Evolutionary conservation across 2,113 vertebrate genomes (phyloP).

Genomic region (Halcyon senegalensis): DNA sequence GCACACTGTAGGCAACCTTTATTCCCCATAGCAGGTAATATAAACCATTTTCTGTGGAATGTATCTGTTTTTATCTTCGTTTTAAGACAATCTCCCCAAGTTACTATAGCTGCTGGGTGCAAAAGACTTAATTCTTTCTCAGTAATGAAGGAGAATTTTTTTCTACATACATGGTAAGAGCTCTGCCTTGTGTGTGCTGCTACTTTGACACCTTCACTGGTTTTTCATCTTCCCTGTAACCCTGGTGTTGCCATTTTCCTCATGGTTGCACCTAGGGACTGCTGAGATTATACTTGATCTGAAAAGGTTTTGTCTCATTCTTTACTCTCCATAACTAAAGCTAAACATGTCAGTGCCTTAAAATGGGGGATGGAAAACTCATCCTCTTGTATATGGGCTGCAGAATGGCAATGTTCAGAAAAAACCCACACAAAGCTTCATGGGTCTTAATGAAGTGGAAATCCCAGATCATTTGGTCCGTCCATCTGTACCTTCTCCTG

Average conservation of each 20-base stretch:
- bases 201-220: background rate
- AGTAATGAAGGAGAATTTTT: background rate
- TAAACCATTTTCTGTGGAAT: background rate
- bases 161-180: background rate
- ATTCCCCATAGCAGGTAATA: background rate
- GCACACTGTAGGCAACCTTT: background rate
- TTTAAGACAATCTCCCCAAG: background rate
- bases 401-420: background rate
- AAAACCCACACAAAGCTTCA: background rate
- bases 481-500: background rate
- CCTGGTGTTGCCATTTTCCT: background rate
- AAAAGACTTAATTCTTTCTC: background rate
- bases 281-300: background rate
- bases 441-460: background rate
- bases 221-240: background rate
- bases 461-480: background rate
- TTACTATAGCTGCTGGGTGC: background rate
- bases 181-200: background rate
- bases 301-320: background rate
- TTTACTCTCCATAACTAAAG: background rate
- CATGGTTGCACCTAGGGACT: background rate
- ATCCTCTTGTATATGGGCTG: background rate
- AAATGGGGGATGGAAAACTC: background rate
- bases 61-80: background rate
- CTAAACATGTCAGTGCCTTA: background rate